Conservation (phyloP, 92 coral and sea anemone species). For the Muricea muricata region DNA sequence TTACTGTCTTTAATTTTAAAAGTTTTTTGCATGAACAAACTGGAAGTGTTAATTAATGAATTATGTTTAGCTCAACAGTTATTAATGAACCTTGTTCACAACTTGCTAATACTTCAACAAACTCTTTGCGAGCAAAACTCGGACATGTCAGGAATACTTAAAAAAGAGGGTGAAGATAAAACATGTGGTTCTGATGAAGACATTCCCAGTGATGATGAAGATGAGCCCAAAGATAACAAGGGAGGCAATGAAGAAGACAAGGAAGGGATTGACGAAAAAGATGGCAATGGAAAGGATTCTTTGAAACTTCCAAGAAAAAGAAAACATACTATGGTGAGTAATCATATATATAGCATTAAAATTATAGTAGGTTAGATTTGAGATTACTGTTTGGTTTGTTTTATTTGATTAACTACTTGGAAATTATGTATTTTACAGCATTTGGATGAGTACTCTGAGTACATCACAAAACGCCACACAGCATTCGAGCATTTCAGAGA, state of each 20-base stretch:
- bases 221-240: slow-evolving; percentile 32
- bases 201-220: slow-evolving; percentile 86
- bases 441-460: slow-evolving; percentile 35
- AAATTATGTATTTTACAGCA: not conserved
- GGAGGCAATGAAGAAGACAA: slow-evolving; percentile 20
- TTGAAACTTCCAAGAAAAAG: not conserved
- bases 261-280: not conserved
- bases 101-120: slow-evolving; percentile 79
- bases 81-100: slow-evolving; percentile 71
- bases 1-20: too few species aligned
- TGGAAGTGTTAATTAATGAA: too few species aligned
- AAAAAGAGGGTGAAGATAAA: slow-evolving; percentile 42
- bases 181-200: slow-evolving; percentile 75
- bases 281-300: not conserved
- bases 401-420: not conserved
- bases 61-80: slow-evolving; percentile 64
- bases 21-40: too few species aligned
- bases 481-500: slow-evolving; percentile 81
- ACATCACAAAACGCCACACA: slow-evolving; percentile 83
- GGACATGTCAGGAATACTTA: slow-evolving; percentile 70
- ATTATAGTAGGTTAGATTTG: not conserved
- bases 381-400: too few species aligned
- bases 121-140: slow-evolving; percentile 78
- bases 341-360: not conserved
- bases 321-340: not conserved